Evolutionary conservation across 2,797 vertebrate species (phyloP).

Genomic region (Typhlichthys eigenmanni): DNA sequence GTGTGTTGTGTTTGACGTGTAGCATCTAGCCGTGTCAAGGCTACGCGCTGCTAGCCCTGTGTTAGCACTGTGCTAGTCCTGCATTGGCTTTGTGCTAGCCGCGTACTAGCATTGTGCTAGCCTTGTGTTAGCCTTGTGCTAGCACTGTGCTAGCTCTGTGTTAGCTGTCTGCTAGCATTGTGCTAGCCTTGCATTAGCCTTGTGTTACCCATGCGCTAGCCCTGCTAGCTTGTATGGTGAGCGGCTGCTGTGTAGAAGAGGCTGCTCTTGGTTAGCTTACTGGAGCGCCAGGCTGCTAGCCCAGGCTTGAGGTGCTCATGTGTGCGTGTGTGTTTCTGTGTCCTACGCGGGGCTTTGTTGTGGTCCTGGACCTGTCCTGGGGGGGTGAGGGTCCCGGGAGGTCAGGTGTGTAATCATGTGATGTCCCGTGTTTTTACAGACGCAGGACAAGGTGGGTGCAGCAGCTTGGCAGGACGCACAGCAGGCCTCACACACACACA

Average conservation of each 20-base stretch:
- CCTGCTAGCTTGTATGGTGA: not conserved
- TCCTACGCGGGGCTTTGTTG: not conserved
- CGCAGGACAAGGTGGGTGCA: constrained; percentile 83
- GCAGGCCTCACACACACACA: constrained; percentile 63
- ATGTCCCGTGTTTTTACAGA: constrained; percentile 84
- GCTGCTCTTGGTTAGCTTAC: no score
- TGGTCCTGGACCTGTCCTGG: no score
- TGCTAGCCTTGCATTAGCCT: constrained; percentile 30
- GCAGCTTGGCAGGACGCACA: constrained; percentile 73
- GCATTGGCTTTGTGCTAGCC: constrained; percentile 29
- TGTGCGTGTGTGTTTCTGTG: constrained; percentile 2
- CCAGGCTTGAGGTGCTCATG: not conserved
- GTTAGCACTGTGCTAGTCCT: constrained; percentile 14
- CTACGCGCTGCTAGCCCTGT: no score
- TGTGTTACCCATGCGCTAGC: constrained; percentile 18
- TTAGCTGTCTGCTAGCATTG: constrained; percentile 17
- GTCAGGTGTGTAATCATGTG: constrained; percentile 70
- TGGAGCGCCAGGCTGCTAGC: no score
- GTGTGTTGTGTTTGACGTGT: constrained; percentile 26
- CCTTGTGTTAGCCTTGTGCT: not conserved
- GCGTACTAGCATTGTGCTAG: constrained; percentile 31
- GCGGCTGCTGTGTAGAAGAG: no score
- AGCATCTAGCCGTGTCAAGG: constrained; percentile 28
- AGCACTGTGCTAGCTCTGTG: no score
- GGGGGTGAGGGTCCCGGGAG: no score